phyloP scores from a whole-genome alignment of 64 coral and sea anemone genomes.

The Pachyseris speciosa region DNA sequence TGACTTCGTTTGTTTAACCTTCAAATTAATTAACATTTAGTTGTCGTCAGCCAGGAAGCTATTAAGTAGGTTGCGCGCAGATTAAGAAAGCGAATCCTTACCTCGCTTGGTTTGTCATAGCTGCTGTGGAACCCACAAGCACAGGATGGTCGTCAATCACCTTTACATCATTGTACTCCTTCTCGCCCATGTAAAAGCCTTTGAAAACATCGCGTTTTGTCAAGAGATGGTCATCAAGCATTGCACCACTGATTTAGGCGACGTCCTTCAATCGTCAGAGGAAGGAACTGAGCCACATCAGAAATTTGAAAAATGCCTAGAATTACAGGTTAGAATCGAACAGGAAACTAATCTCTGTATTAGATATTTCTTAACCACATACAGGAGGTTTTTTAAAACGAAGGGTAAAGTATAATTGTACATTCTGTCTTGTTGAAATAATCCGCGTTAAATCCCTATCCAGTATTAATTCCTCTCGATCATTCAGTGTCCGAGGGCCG shows the following conservation, averaged over 20 bases:
- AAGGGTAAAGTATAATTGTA: too few relatives aligned
- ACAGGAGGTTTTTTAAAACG: too few relatives aligned
- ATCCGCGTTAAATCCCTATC: too few relatives aligned
- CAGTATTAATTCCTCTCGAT: too few relatives aligned
- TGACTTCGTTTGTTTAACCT: not conserved
- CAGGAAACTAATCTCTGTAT: too few relatives aligned
- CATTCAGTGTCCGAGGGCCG: too few relatives aligned
- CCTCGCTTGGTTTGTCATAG: not conserved
- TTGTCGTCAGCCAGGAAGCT: not conserved
- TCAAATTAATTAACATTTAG: not conserved
- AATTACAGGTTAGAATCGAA: not conserved
- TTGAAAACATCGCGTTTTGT: not conserved
- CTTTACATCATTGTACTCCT: not conserved
- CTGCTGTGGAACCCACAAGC: not conserved
- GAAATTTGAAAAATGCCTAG: not conserved
- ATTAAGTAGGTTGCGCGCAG: not conserved
- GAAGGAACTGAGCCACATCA: not conserved
- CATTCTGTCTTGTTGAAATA: too few relatives aligned
- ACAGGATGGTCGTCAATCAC: not conserved
- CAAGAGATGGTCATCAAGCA: conserved; percentile 2
- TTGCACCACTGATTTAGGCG: not conserved
- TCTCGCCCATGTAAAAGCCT: not conserved
- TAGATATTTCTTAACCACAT: too few relatives aligned
- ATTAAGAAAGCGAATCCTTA: not conserved
- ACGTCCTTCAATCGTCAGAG: not conserved